Evolutionary conservation across 2,113 vertebrate genomes (phyloP), one percentile per base, ranked within the genome.

Genomic region (Cyprinodon tularosa): DNA sequence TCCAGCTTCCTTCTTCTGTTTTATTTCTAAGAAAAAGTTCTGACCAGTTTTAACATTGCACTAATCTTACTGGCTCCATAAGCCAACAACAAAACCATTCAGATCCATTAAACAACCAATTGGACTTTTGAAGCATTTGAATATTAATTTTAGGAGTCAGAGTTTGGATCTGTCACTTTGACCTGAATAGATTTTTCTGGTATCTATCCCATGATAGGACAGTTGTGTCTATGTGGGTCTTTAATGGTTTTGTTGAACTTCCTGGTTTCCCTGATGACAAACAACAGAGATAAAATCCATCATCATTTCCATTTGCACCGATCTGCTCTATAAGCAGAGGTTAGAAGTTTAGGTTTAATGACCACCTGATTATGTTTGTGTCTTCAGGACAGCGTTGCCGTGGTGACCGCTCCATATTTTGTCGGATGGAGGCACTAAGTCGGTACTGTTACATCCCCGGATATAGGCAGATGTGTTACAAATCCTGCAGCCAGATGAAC

Each of bases 381-480:
- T 90, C 94, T 96, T 72, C 93, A 99, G 98, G 92, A 77, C 91
- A 90, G 81, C 96, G 91, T 78, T 99, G 98, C 87, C 96, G 95
- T 86, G 95, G 93, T 12, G 97, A 99, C 93, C 97, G 96, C 90
- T 99, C 97, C 1, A 92, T 94, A 76, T 96, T 99, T 78, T 99
- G 98, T 85, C 96, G 94, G 71, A 96, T 96, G 96, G 96, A 97
- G 78, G 94, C 94, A 76, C 90, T 98, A 71, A 95, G 89, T 76
- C 95, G 94, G 5, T 97, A 99, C 88, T 99, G 98, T 88, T 94
- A 96, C 13, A 96, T 96, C 48, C 86, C 95, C 0, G 93, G 93
- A 63, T 98, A 96, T 92, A 93, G 93, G 65, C 96, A 95, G 82
- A 96, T 99, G 88, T 99, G 98, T 88, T 99, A 97, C 93, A 96